phyloP scores from a whole-genome alignment of 2,113 vertebrate species.

The Crotalus helleri region DNA sequence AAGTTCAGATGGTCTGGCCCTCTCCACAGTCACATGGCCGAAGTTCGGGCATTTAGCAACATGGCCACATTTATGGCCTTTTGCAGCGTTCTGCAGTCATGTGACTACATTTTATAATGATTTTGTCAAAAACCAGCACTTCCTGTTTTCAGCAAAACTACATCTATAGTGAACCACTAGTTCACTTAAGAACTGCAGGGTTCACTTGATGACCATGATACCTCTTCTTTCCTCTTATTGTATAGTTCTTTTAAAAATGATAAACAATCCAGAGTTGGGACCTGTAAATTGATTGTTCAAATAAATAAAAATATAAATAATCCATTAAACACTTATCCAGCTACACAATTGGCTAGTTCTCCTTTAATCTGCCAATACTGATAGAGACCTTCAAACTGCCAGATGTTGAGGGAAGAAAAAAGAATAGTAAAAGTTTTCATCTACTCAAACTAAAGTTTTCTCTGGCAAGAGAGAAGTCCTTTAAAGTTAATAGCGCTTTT shows the following conservation, averaged over 20 bases:
- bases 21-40: background rate
- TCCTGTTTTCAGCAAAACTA: background rate
- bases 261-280: background rate
- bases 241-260: background rate
- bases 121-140: background rate
- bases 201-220: background rate
- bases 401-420: background rate
- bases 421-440: background rate
- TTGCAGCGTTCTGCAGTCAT: background rate
- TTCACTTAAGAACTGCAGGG: background rate
- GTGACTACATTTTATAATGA: background rate
- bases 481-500: rapidly evolving
- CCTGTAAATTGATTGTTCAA: background rate
- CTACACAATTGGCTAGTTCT: background rate
- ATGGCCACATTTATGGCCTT: background rate
- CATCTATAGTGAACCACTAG: background rate
- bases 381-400: background rate
- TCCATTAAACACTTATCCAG: background rate
- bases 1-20: background rate
- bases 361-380: background rate
- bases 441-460: rapidly evolving
- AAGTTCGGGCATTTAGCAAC: background rate
- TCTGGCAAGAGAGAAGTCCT: background rate
- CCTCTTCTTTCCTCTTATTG: background rate
- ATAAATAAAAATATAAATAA: background rate